Conservation (phyloP, 2,888 invertebrate species). For the Chironomus riparius region DNA sequence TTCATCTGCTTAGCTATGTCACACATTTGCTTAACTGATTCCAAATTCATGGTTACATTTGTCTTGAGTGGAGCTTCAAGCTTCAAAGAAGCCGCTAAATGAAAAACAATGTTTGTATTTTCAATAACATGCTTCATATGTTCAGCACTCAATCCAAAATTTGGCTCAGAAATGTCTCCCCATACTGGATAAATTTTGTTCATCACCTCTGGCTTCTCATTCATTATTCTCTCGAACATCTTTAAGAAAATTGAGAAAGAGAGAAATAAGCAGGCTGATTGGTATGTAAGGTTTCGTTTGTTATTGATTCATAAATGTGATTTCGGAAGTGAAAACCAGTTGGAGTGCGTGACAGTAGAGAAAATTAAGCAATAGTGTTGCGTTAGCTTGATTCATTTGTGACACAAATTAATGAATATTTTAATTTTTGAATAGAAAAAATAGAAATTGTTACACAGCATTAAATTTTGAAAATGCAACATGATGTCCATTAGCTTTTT, state of each 20-base stretch:
- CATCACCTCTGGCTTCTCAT: constrained; percentile 57
- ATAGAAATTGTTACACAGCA: too few relatives aligned
- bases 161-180: constrained; percentile 57
- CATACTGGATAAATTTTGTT: constrained; percentile 65
- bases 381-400: too few relatives aligned
- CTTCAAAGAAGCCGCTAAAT: constrained; percentile 87
- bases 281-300: too few relatives aligned
- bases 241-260: constrained; percentile 36
- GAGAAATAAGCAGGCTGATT: too few relatives aligned
- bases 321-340: too few relatives aligned
- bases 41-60: constrained; percentile 83
- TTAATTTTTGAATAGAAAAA: too few relatives aligned
- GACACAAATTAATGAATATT: too few relatives aligned
- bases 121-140: constrained; percentile 49
- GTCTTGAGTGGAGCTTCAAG: constrained; percentile 83
- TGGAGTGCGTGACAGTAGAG: too few relatives aligned
- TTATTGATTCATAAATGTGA: too few relatives aligned
- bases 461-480: too few relatives aligned
- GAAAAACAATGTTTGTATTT: constrained; percentile 77
- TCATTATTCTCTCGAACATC: constrained; percentile 63
- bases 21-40: constrained; percentile 71
- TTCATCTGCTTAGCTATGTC: constrained; percentile 52
- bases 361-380: too few relatives aligned
- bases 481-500: too few relatives aligned
- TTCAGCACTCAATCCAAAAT: constrained; percentile 53